These are phyloP conservation scores for Agrypnia vestita DNA, from an alignment of 1,140 invertebrate species.

Conservation along the genomic window DNA sequence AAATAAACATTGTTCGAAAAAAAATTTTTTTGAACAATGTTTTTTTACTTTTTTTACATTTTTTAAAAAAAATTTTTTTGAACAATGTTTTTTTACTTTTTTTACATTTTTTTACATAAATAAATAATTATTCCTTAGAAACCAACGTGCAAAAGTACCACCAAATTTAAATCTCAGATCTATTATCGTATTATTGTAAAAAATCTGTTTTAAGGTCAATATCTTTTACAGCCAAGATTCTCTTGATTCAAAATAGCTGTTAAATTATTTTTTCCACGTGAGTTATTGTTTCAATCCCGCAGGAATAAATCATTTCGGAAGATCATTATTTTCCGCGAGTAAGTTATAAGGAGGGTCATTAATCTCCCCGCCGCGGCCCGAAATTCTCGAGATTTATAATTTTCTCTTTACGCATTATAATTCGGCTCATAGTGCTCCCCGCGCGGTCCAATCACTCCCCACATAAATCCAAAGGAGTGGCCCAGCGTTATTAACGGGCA, in stretches of 20 bases:
- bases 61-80: too few species aligned
- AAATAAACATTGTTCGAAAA: too few species aligned
- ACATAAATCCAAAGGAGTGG: conserved; percentile 41
- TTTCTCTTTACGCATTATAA: conserved; percentile 50
- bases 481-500: conserved; percentile 56
- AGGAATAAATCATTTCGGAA: conserved; percentile 35
- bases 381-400: conserved; percentile 48
- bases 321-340: conserved; percentile 33
- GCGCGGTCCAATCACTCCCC: conserved; percentile 49
- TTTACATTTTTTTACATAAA: too few species aligned
- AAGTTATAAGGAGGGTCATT: conserved; percentile 38
- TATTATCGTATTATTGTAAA: too few species aligned
- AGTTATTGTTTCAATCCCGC: conserved; percentile 40
- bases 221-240: not conserved
- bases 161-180: too few species aligned
- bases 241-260: conserved; percentile 15
- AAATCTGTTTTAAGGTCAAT: conserved; percentile 21
- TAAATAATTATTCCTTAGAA: too few species aligned
- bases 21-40: too few species aligned
- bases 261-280: conserved; percentile 20
- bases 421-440: conserved; percentile 37
- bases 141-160: too few species aligned
- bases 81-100: too few species aligned
- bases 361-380: conserved; percentile 23
- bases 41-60: too few species aligned